Percentiles rank a stretch among this genome's conserved stretches.
phyloP scores from a whole-genome alignment of 2,797 vertebrate genomes.

The Gymnoscopelus braueri region DNA sequence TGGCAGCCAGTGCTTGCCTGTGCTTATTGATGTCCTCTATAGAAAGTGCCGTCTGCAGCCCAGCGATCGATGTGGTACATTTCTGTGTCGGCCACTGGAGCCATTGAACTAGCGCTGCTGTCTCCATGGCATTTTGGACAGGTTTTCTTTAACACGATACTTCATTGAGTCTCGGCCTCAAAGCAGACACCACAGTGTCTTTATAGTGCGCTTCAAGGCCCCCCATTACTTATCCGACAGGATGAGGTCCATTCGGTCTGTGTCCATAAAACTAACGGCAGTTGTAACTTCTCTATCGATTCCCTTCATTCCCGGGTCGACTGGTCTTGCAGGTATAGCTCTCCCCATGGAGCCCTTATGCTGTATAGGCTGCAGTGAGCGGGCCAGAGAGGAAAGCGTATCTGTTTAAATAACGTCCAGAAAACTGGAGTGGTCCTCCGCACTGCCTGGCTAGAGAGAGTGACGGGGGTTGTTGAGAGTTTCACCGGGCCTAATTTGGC shows the following conservation, averaged over 20 bases:
- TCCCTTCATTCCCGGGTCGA: constrained; percentile 17
- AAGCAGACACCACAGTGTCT: constrained; percentile 25
- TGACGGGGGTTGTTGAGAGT: not conserved
- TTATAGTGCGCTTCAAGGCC: constrained; percentile 23
- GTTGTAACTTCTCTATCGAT: constrained; percentile 45
- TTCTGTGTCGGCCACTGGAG: not conserved
- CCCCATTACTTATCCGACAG: constrained; percentile 32
- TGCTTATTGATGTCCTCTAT: constrained; percentile 15
- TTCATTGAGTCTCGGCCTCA: constrained; percentile 17
- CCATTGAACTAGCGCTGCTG: constrained; percentile 29
- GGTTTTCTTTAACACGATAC: constrained; percentile 28
- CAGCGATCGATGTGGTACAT: constrained; percentile 33
- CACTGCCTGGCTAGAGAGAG: not conserved
- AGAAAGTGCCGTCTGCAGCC: not conserved
- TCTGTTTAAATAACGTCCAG: not conserved
- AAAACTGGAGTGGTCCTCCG: not conserved
- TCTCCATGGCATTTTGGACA: constrained; percentile 15
- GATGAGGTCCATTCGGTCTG: constrained; percentile 18
- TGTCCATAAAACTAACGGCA: constrained; percentile 40
- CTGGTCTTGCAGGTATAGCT: constrained; percentile 1
- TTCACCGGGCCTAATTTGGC: constrained; percentile 16
- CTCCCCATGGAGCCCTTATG: constrained; percentile 2
- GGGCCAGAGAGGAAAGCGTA: not conserved
- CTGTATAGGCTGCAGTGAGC: not conserved
- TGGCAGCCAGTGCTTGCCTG: constrained; percentile 7